Base-by-base conservation (phyloP, 1,140 invertebrate genomes). In the Sarcophaga peregrina region DNA sequence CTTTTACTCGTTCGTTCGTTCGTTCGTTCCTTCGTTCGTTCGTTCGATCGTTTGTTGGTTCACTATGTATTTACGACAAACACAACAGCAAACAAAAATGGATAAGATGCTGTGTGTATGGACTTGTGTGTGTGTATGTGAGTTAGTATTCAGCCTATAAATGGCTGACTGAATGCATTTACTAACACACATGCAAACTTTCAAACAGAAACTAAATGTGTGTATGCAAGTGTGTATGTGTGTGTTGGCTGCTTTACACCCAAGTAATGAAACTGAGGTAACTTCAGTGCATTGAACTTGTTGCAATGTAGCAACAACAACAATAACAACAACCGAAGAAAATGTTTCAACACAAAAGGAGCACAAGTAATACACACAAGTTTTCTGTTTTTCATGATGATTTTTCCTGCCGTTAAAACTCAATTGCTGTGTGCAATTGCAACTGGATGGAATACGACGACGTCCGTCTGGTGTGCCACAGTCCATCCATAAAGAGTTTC, bases 321-420 rank as follows among this genome's bases (percentile, higher is more conserved):
- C 15, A n/a, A n/a, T n/a, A n/a, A 58, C 13, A 37, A 37, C 25
- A 37, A 37, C 25, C 25, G 25, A 4, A 68, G n/a, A 68, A 68
- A 68, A 68, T 68, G n/a, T 68, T 68, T 68, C 62, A 68, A 68
- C 62, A 68, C 62, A 68, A 68, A 68, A 68, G 62, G 62, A 68
- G 62, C 62, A 68, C 62, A 68, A 68, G 25, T 37, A 37, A 37
- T 37, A 4, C 58, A 68, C 62, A 68, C 62, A 68, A 68, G 62
- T 68, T 68, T 68, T 68, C 20, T 20, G n/a, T n/a, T 68, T 68
- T n/a, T 68, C 17, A 20, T 13, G 50, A 10, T 20, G 62, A 20
- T 68, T 68, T n/a, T 68, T 68, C 62, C 62, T 68, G 62, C n/a
- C 62, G 20, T 68, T 68, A 68, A 68, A 58, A 58, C 62, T 68